phyloP scores from a whole-genome alignment of 2,797 vertebrate species.

The Bucorvus abyssinicus region DNA sequence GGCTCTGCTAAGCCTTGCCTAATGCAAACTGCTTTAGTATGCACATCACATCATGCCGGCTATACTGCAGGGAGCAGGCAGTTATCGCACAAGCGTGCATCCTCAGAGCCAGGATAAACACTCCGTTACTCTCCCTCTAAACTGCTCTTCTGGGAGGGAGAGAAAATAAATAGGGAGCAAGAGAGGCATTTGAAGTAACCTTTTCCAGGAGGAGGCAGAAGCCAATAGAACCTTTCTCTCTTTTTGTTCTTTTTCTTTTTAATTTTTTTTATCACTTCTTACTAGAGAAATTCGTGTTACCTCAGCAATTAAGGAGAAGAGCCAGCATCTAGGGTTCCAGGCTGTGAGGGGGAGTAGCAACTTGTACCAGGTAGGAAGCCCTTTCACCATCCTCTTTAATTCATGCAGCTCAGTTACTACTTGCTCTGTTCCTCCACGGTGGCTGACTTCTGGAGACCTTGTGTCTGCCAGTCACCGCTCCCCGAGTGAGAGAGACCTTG shows the following conservation, averaged over 20 bases:
- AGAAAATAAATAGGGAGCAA: conserved; percentile 59
- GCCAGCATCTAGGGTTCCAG: conserved; percentile 56
- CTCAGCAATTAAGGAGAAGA: conserved; percentile 63
- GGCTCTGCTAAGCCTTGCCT: conserved; percentile 62
- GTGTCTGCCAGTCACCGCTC: conserved; percentile 71
- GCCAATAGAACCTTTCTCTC: conserved; percentile 3
- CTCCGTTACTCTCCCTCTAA: conserved; percentile 65
- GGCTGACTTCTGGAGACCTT: conserved; percentile 75
- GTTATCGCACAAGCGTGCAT: conserved; percentile 69
- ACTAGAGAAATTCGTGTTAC: conserved; percentile 47
- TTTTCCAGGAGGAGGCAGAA: conserved; percentile 56
- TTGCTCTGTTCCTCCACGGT: conserved; percentile 35
- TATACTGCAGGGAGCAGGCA: conserved; percentile 72
- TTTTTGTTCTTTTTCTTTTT: background rate
- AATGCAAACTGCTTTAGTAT: conserved; percentile 72
- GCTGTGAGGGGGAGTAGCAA: conserved; percentile 70
- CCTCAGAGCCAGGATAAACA: conserved; percentile 71
- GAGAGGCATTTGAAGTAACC: conserved; percentile 48
- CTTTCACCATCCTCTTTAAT: conserved; percentile 68
- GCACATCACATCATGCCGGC: conserved; percentile 68
- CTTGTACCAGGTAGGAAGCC: conserved; percentile 69
- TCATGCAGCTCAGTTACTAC: conserved; percentile 60
- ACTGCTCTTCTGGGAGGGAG: conserved; percentile 57
- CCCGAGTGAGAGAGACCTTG: conserved; percentile 54
- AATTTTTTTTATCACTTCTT: background rate